A percentile compares a stretch with the other conserved stretches of the same genome.
These are phyloP conservation scores for Pseudotriccus pelzelni DNA, from an alignment of 2,797 vertebrate genomes.

Conservation along the genomic window DNA sequence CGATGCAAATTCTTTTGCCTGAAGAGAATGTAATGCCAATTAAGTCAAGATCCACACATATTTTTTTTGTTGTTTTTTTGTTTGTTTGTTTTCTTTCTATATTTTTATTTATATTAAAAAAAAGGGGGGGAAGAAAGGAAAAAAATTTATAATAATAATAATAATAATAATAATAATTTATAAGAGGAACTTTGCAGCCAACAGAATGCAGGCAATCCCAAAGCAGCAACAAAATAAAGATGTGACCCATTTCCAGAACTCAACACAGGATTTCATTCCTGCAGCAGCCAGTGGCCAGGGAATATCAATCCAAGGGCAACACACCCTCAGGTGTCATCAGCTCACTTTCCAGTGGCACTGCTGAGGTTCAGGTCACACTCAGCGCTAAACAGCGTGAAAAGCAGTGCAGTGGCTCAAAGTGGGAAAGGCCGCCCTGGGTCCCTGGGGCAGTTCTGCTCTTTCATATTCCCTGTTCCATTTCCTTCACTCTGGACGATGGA, in stretches of 20 bases:
- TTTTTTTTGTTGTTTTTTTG: background rate
- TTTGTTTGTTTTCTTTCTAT: no score
- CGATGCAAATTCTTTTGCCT: background rate
- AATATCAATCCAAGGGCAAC: background rate
- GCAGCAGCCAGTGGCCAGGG: background rate
- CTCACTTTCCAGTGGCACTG: background rate
- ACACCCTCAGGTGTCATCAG: background rate
- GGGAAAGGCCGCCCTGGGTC: background rate
- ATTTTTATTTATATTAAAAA: no score
- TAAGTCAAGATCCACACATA: background rate
- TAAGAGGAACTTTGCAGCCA: background rate
- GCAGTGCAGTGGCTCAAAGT: background rate
- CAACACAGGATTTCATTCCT: background rate
- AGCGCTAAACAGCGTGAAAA: background rate
- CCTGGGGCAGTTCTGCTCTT: background rate
- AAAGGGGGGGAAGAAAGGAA: accelerated
- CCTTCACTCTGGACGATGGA: background rate
- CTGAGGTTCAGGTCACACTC: background rate
- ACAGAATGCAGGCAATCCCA: background rate
- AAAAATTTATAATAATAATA: no score
- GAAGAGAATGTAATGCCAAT: background rate
- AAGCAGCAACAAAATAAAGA: background rate
- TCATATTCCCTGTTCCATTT: background rate
- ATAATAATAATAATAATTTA: no score
- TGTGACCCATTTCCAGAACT: background rate